Base-by-base conservation (phyloP, 2,888 invertebrate genomes). In the Drymonia ruficornis region DNA sequence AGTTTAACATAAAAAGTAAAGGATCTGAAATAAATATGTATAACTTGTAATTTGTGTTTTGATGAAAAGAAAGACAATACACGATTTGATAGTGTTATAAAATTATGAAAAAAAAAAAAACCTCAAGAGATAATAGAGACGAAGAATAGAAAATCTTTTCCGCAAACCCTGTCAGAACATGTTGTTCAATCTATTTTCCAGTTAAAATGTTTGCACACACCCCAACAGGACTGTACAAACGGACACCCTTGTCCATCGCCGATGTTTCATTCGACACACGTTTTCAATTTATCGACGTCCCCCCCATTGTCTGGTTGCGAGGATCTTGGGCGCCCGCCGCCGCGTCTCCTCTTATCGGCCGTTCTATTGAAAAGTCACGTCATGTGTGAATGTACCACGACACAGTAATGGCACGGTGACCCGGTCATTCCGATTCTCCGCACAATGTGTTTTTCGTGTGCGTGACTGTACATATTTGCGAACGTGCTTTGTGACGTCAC, bases 241-340 rank as follows among this genome's bases (percentile, higher is more conserved):
- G 55, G 60, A 62, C 63, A 63, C 54, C 50, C 53, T 61, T 63
- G 73, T 68, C 72, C 72, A 73, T 68, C 61, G 61, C 50, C 62
- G 63, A 70, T 73, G 73, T 74, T 66, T 78, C 74, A 87, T 86
- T 86, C 86, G 65, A 68, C 76, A 84, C 90, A 90, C 89, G 90
- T 89, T 87, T 89, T 86, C 87, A 89, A 90, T 89, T 85, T 88
- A 87, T 86, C 81, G 81, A 69, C 72, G 67, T 69, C 70, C 70
- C 61, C 67, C 71, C 72, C 72, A 75, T 75, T 76, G 77, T 80
- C 72, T 73, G 75, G 64, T 38, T 45, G 48, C 52, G 59, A 59
- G 65, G 69, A 74, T 75, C 74, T 64, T 64, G 55, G 82, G 81
- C 82, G 81, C 80, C 81, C 72, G 78, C 59, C 80, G 50, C 65